Evolutionary conservation across 2,797 vertebrate species (phyloP).

Genomic region (Poecilia gillii): DNA sequence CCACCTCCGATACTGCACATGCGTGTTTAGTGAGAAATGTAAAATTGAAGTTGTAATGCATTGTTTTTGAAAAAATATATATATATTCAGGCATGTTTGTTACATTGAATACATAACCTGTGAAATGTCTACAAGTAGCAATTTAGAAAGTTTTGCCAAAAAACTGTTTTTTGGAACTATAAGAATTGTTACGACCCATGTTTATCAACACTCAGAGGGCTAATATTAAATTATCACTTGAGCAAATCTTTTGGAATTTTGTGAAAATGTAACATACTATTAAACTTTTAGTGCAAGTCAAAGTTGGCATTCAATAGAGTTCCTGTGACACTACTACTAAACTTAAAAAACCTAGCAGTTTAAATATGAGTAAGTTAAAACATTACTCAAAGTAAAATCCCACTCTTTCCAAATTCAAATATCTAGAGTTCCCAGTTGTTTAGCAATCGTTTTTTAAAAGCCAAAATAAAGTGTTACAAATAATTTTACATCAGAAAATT

Average conservation of each 20-base stretch:
- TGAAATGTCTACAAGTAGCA: background rate
- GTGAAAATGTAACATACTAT: background rate
- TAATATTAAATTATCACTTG: background rate
- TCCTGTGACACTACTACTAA: background rate
- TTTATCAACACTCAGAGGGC: background rate
- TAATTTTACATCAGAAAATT: too few species aligned
- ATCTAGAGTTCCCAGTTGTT: too few species aligned
- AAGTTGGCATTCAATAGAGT: background rate
- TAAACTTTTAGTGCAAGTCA: background rate
- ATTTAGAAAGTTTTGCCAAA: background rate
- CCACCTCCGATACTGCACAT: background rate
- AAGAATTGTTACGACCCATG: background rate
- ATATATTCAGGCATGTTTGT: background rate
- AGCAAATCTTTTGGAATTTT: background rate
- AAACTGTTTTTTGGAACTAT: background rate
- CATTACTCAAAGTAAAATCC: too few species aligned
- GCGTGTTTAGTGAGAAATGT: background rate
- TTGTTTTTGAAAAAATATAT: background rate
- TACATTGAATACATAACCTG: too few species aligned
- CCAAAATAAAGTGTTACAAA: too few species aligned
- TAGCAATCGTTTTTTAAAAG: too few species aligned
- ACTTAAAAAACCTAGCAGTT: too few species aligned
- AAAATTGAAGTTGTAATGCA: background rate
- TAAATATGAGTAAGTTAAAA: too few species aligned
- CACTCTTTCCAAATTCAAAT: too few species aligned